Percentiles rank a stretch among this genome's conserved stretches.
These are phyloP conservation scores for Boloria selene DNA, from an alignment of 2,888 invertebrate species.

Conservation along the genomic window DNA sequence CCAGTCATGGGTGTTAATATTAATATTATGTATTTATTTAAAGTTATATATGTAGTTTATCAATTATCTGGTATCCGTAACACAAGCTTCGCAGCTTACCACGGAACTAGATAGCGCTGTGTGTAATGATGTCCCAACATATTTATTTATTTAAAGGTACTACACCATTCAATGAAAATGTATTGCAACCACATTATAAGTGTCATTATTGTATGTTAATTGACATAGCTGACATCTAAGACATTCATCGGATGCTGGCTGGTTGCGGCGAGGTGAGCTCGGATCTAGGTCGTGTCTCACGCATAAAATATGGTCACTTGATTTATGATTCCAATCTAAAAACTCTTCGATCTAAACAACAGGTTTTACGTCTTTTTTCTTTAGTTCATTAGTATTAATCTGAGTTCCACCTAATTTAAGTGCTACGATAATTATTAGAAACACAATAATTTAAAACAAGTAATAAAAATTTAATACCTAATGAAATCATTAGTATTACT, in stretches of 20 bases:
- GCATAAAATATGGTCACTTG: constrained; percentile 4
- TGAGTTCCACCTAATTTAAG: constrained; percentile 1
- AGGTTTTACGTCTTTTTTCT: background rate
- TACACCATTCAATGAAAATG: constrained; percentile 24
- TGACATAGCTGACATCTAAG: constrained; percentile 32
- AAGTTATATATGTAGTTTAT: no score
- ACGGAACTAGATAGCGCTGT: no score
- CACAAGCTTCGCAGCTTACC: no score
- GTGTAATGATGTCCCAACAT: no score
- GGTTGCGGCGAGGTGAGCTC: constrained; percentile 25
- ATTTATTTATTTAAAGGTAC: no score
- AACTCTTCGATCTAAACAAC: background rate
- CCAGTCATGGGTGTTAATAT: no score
- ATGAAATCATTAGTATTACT: constrained; percentile 9
- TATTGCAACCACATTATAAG: constrained; percentile 27
- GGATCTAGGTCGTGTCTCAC: constrained; percentile 27
- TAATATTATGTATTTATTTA: no score
- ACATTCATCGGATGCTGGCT: constrained; percentile 26
- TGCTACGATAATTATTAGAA: no score
- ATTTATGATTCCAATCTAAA: constrained; percentile 17
- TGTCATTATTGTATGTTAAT: constrained; percentile 40
- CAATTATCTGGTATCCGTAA: no score
- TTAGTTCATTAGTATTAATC: background rate
- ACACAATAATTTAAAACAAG: background rate
- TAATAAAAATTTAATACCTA: background rate